Evolutionary conservation across 2,113 vertebrate species (phyloP).

Genomic region (Catagonus wagneri): DNA sequence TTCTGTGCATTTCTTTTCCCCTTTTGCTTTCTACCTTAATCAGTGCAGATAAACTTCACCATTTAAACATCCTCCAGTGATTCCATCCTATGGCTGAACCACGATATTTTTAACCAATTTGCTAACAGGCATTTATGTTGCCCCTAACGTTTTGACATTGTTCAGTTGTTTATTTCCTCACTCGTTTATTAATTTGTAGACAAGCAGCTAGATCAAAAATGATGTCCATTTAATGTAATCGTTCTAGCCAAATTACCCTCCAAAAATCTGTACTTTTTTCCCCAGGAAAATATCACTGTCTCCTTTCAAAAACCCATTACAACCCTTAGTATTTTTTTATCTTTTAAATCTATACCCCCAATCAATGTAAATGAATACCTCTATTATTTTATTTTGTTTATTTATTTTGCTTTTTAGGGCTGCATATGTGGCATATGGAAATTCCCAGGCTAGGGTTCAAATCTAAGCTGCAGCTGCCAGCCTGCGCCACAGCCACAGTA

Average conservation of each 20-base stretch:
- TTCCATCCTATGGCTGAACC: neutral
- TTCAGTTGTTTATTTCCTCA: neutral
- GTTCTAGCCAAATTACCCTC: neutral
- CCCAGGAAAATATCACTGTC: neutral
- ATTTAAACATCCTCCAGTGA: neutral
- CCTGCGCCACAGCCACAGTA: too few species aligned
- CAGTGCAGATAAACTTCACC: neutral
- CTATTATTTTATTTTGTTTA: neutral
- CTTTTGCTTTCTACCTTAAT: neutral
- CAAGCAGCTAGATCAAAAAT: slow-evolving; percentile 28
- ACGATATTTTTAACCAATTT: neutral
- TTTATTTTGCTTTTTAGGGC: too few species aligned
- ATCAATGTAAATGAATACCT: neutral
- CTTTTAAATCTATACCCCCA: slow-evolving; percentile 8
- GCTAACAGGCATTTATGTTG: neutral
- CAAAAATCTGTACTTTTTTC: neutral
- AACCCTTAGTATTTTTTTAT: neutral
- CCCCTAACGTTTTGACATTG: neutral
- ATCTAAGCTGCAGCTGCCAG: too few species aligned
- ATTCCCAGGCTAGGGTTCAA: too few species aligned
- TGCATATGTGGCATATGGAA: too few species aligned
- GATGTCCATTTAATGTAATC: neutral
- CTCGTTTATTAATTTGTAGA: neutral
- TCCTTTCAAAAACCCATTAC: slow-evolving; percentile 15
- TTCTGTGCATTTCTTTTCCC: neutral